Evolutionary conservation across 2,113 vertebrate genomes (phyloP), one percentile per base, ranked within the genome.

Genomic region (Pandion haliaetus): DNA sequence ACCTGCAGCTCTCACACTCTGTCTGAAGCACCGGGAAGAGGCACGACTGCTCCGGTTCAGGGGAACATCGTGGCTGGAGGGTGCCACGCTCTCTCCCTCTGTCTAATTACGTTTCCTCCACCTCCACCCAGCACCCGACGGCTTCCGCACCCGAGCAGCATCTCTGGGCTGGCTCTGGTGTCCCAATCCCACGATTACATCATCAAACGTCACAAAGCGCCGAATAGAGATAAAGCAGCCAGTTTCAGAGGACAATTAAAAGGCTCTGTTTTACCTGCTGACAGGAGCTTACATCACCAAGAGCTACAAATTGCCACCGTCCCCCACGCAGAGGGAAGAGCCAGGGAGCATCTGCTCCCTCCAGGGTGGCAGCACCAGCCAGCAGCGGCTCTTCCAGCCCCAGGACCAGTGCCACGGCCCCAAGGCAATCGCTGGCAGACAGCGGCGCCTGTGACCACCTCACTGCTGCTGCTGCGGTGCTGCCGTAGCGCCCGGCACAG

Each of bases 11-110:
- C 31, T 8, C 17, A 2, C 1, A 1, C 21, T 8, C 8, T 6
- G 29, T 8, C 25, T 10, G 49, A 29, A 72, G 79, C 32, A 12
- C 17, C 0, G 1, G 25, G 59, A 38, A 29, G 45, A 72, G 61
- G n/a, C 3, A 1, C 1, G 19, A 32, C 50, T 10, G 50, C 36
- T 44, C 32, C 8, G 0, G 5, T 16, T 8, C 7, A 12, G 0
- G 3, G 38, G 34, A 40, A 38, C 5, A 5, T 10, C 1, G 0
- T 14, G 31, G 19, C 6, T 76, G 47, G 36, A 34, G 32, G 36
- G 36, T 28, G 58, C 32, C 67, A 29, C 1, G 0, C 40, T 31
- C 34, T 2, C 20, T 57, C n/a, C 58, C 38, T 71, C 26, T 1
- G 67, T 4, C 40, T 16, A 8, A 50, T 42, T 17, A 9, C 1